These are phyloP conservation scores for Panagrolaimus sp. DNA, from an alignment of 1,140 invertebrate genomes.

Conservation along the genomic window DNA sequence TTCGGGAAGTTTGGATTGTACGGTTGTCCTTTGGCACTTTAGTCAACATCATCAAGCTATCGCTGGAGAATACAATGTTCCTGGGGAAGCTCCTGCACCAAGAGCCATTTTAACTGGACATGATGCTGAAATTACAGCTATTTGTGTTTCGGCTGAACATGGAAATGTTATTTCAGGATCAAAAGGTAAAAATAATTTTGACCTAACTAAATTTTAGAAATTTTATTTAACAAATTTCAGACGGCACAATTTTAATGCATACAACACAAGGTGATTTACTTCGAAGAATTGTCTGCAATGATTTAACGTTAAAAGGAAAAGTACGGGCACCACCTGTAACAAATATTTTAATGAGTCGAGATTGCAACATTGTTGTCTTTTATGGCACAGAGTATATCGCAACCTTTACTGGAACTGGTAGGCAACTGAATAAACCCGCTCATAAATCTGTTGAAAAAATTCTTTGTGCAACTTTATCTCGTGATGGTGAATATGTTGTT, in stretches of 20 bases:
- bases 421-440: constrained; percentile 69
- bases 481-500: constrained; percentile 90
- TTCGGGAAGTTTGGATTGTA: constrained; percentile 93
- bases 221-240: constrained; percentile 62
- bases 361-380: constrained; percentile 90
- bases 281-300: constrained; percentile 63
- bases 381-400: constrained; percentile 66
- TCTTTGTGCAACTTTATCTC: constrained; percentile 84
- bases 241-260: constrained; percentile 89
- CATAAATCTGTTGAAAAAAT: constrained; percentile 49
- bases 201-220: not conserved
- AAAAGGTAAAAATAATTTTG: constrained; percentile 54
- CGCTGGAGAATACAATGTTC: constrained; percentile 73
- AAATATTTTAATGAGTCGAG: constrained; percentile 70
- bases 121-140: constrained; percentile 84
- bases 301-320: constrained; percentile 16
- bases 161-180: constrained; percentile 89
- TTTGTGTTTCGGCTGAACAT: constrained; percentile 92
- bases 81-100: constrained; percentile 76
- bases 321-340: constrained; percentile 16
- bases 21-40: constrained; percentile 96
- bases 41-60: constrained; percentile 89
- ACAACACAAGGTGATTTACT: constrained; percentile 96
- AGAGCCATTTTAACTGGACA: constrained; percentile 92
- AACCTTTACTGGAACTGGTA: constrained; percentile 79